A percentile compares a stretch with the other conserved stretches of the same genome.
These are phyloP conservation scores for Podarcis muralis DNA, from an alignment of 2,113 vertebrate species.

Conservation along the genomic window DNA sequence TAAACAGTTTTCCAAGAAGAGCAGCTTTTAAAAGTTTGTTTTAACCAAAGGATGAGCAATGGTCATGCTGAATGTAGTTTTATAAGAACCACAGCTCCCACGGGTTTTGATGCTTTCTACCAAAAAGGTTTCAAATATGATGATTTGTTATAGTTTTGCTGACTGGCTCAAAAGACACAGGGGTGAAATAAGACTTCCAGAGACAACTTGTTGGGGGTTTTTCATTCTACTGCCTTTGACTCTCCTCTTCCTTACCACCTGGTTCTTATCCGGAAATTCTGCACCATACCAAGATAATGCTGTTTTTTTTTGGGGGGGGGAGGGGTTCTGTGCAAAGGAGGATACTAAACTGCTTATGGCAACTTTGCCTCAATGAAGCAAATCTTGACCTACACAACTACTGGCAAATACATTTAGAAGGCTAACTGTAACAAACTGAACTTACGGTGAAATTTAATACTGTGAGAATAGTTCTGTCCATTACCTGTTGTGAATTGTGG, in stretches of 20 bases:
- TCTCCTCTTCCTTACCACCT: neutral
- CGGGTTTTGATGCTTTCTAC: neutral
- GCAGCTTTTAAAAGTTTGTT: neutral
- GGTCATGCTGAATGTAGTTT: neutral
- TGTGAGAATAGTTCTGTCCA: neutral
- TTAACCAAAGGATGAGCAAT: neutral
- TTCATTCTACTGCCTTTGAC: too few relatives aligned
- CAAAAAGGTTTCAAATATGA: neutral
- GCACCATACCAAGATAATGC: neutral
- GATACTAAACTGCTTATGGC: neutral
- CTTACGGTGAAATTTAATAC: rapidly evolving
- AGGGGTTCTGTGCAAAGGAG: neutral
- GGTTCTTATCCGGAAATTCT: neutral
- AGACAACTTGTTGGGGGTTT: neutral
- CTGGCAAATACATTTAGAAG: neutral
- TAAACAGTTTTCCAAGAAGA: neutral
- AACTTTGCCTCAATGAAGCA: neutral
- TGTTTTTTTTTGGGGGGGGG: neutral
- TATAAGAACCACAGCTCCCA: neutral
- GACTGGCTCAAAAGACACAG: neutral
- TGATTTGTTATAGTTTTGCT: neutral
- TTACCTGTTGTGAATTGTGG: constrained; percentile 95
- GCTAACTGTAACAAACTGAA: neutral
- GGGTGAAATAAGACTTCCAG: neutral
- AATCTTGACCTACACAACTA: neutral